phyloP scores from a whole-genome alignment of 2,888 invertebrate species.

The Drosophila incognita region DNA sequence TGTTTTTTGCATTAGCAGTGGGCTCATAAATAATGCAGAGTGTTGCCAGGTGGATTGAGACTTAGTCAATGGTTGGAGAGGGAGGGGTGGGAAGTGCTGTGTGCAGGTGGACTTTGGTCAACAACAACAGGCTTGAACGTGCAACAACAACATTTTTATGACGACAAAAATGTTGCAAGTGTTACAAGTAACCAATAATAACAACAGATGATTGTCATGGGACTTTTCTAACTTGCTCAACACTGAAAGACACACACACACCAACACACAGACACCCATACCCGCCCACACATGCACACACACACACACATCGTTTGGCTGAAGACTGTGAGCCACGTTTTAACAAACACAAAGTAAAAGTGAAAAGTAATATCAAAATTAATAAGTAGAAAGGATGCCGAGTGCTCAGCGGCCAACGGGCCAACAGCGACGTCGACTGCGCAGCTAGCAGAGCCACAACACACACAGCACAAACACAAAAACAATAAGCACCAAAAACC shows the following conservation, averaged over 20 bases:
- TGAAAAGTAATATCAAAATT: slow-evolving; percentile 81
- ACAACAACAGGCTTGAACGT: slow-evolving; percentile 32
- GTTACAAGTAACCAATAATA: slow-evolving; percentile 37
- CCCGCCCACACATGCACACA: slow-evolving; percentile 4
- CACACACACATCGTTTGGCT: slow-evolving; percentile 8
- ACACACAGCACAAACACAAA: slow-evolving; percentile 42
- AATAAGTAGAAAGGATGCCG: slow-evolving; percentile 81
- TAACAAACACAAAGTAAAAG: slow-evolving; percentile 79
- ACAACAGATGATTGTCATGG: slow-evolving; percentile 43
- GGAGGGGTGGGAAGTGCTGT: slow-evolving; percentile 7
- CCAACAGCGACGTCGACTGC: slow-evolving; percentile 36
- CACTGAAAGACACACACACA: slow-evolving; percentile 27
- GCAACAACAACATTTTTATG: slow-evolving; percentile 44
- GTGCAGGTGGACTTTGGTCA: slow-evolving; percentile 43
- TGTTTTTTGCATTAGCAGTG: slow-evolving; percentile 52
- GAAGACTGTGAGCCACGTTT: slow-evolving; percentile 64
- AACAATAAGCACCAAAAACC: slow-evolving; percentile 36
- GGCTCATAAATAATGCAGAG: slow-evolving; percentile 71
- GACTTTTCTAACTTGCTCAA: slow-evolving; percentile 55
- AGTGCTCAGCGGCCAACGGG: slow-evolving; percentile 50
- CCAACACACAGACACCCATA: slow-evolving; percentile 8
- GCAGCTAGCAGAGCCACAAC: slow-evolving; percentile 42
- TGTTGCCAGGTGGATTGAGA: slow-evolving; percentile 50
- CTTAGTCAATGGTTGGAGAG: slow-evolving; percentile 20
- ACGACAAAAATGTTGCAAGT: slow-evolving; percentile 41